Base-by-base conservation (phyloP, 2,888 invertebrate genomes). In the Drosophila eohydei region DNA sequence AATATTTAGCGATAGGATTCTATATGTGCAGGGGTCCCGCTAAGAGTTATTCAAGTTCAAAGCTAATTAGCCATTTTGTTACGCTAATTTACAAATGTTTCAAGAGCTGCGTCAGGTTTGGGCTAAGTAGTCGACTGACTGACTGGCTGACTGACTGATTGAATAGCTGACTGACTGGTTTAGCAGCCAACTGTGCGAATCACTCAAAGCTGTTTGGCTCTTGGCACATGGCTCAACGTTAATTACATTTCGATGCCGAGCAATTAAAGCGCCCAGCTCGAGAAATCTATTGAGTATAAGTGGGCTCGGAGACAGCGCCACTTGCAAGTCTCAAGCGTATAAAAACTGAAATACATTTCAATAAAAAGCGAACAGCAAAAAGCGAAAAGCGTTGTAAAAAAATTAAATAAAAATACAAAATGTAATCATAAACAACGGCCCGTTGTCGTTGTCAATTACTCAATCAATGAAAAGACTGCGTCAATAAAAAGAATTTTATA, bases 201-300 rank as follows among this genome's bases (percentile, higher is more conserved):
- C 38, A 48, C 16, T 41, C 32, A 36, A 41, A n/a, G 58, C 66
- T 50, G 55, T 36, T 50, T 64, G 52, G 46, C 64, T 62, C 59
- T 69, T 72, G 72, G 66, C 63, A 68, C 71, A 67, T 58, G 67
- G 69, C 76, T 71, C 50, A 44, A 61, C 46, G 64, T 76, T 80
- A 83, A 83, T 83, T 81, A 83, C 78, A 78, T 60, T 83, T 75
- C 57, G 72, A 75, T 78, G 72, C 58, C 51, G 38, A 70, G 80
- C 69, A 78, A 80, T 80, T 76, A 80, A 80, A 75, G 48, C 60
- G 38, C 63, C 51, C 60, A 56, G 46, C 67, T 63, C 54, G 59
- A 74, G 69, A 71, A 66, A 56, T 66, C 67, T 50, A 71, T 64
- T 59, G 68, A 60, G 70, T 57, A 54, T 30, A 70, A 77, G 74